Evolutionary conservation across 2,888 invertebrate genomes (phyloP), one percentile per base, ranked within the genome.

Genomic region (Sphaerophoria rueppellii): DNA sequence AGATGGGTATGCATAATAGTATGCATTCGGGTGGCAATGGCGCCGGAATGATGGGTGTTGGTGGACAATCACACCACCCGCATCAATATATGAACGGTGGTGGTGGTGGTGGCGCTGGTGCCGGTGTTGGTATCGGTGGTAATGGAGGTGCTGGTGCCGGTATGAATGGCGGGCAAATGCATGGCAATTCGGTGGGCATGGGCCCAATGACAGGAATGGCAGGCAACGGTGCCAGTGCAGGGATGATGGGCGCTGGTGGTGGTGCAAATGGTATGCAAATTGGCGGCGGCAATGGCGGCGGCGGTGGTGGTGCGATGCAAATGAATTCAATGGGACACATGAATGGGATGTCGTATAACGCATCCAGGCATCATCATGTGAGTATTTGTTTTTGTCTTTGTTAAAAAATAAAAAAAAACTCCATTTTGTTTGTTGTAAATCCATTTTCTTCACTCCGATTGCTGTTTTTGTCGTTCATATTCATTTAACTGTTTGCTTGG

Each of bases 181-280:
- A 81, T 46, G 72, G 70, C 43, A 87, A 79, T 76, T 88, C 88
- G 60, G 88, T 87, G 58, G 89, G 88, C 81, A 89, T 90, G 80
- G 88, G 87, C 70, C 89, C 88, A 86, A 89, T 89, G 89, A 88
- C 87, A 86, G 87, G 88, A 77, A 88, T 89, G 79, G 87, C 88
- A 67, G 87, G 75, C 60, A 82, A 79, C 61, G 82, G 86, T 63
- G 72, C 82, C 67, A 87, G 88, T 87, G 87, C 86, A 77, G 87
- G 88, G 24, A 93, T 93, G 93, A 93, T 93, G 86, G 93, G 91
- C 73, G 92, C 92, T 82, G 85, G 81, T 80, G 82, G 81, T 48
- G 78, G 73, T 72, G 86, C 86, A 80, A 86, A 82, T 79, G 79
- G 86, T 65, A 93, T 93, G 92, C 93, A 86, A 82, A 82, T 85